Evolutionary conservation across 2,113 vertebrate species (phyloP).

Genomic region (Protobothrops flavoviridis): DNA sequence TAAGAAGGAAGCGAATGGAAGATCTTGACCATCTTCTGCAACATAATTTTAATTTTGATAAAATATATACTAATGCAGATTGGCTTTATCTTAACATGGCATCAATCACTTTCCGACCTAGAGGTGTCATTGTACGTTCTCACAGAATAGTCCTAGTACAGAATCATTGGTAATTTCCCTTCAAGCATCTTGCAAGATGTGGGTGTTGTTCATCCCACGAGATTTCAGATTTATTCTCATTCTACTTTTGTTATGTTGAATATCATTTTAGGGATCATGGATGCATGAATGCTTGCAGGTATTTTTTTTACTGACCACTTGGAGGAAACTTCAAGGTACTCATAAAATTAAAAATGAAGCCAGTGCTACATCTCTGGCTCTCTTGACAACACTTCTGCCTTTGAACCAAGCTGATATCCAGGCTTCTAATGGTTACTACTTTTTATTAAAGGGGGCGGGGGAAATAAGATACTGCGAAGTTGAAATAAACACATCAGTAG

Average conservation of each 20-base stretch:
- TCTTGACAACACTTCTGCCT: neutral
- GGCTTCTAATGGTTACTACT: neutral
- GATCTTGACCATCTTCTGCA: neutral
- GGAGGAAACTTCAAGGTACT: neutral
- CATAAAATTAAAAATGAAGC: neutral
- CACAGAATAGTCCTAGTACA: neutral
- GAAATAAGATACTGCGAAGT: neutral
- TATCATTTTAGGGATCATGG: neutral
- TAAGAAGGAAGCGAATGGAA: neutral
- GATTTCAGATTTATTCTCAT: neutral
- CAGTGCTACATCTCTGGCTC: neutral
- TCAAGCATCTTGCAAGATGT: neutral
- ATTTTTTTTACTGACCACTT: neutral
- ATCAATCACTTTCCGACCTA: neutral
- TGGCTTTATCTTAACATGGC: neutral
- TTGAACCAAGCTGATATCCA: neutral
- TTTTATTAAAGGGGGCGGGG: neutral
- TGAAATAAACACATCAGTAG: neutral
- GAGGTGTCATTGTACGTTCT: neutral
- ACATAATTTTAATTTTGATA: neutral
- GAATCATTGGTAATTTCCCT: neutral
- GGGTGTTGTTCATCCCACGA: neutral
- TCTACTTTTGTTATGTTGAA: neutral
- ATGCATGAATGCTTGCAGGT: neutral
- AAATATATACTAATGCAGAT: rapidly evolving